phyloP scores from a whole-genome alignment of 2,888 invertebrate species.

The Lumbricus terrestris region DNA sequence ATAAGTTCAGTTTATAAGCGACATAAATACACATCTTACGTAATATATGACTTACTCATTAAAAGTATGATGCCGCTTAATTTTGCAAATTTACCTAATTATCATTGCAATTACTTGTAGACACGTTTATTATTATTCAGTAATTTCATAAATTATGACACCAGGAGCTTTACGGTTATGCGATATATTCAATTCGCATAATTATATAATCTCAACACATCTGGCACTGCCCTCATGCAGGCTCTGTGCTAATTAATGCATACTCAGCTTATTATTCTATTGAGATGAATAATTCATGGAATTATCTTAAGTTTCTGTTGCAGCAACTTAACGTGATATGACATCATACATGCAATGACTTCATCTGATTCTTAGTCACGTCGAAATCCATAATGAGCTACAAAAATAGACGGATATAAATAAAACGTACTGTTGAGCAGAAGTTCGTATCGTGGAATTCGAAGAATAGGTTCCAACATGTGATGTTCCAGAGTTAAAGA shows the following conservation, averaged over 20 bases:
- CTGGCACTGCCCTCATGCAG: too few species aligned
- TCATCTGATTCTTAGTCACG: neutral
- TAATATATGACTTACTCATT: neutral
- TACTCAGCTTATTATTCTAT: neutral
- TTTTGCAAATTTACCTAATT: neutral
- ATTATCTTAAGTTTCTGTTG: neutral
- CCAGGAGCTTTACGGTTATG: neutral
- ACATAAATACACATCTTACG: neutral
- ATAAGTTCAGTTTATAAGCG: too few species aligned
- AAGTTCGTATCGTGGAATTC: constrained; percentile 4
- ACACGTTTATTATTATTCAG: neutral
- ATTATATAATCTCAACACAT: neutral
- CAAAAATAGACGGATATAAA: neutral
- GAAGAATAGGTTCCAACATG: neutral
- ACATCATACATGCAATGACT: neutral
- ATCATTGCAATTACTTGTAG: neutral
- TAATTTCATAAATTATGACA: neutral
- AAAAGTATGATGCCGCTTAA: too few species aligned
- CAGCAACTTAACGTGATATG: neutral
- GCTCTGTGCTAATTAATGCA: neutral
- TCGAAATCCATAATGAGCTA: neutral
- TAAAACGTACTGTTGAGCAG: neutral
- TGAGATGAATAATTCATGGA: neutral
- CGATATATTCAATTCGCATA: neutral
- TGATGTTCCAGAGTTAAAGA: constrained; percentile 6